Evolutionary conservation across 1,140 invertebrate species (phyloP).

Genomic region (Cherax quadricarinatus): DNA sequence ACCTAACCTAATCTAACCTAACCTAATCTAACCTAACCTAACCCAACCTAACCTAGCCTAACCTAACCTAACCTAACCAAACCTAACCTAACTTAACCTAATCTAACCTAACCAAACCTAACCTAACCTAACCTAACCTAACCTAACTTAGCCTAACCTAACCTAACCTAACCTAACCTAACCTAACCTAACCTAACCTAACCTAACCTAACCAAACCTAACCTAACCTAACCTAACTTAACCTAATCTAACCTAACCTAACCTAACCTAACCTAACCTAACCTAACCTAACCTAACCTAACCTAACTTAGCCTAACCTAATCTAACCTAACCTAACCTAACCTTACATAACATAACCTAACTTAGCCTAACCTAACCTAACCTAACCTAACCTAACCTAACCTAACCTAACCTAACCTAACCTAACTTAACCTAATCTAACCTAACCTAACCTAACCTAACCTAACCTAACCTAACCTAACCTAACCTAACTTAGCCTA

Average conservation of each 20-base stretch:
- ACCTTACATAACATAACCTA: too few relatives aligned
- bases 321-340: neutral
- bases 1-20: too few relatives aligned
- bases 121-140: constrained; percentile 1
- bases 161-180: neutral
- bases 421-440: neutral
- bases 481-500: too few relatives aligned
- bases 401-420: neutral
- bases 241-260: too few relatives aligned
- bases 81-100: neutral
- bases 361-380: neutral
- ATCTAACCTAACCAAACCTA: neutral
- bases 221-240: constrained; percentile 6
- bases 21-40: too few relatives aligned
- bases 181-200: neutral
- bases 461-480: constrained; percentile 5
- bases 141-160: neutral
- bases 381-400: too few relatives aligned
- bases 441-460: neutral
- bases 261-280: too few relatives aligned
- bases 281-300: neutral
- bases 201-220: too few relatives aligned
- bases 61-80: too few relatives aligned
- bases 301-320: neutral
- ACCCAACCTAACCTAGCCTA: too few relatives aligned